Evolutionary conservation across 2,888 invertebrate genomes (phyloP).

Genomic region (Tiphia femorata): DNA sequence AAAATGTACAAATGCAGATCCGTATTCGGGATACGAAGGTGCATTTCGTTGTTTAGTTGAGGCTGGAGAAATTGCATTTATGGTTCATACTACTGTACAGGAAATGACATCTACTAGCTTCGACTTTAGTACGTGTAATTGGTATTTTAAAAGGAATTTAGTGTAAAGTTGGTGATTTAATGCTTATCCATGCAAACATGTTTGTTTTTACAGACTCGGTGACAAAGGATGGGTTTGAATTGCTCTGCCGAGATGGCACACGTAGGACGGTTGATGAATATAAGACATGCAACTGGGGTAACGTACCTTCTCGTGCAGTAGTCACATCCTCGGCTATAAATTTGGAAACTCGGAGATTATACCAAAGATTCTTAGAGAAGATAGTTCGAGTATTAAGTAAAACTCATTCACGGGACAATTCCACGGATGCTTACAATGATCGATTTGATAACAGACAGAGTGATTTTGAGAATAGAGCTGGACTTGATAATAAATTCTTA

Average conservation of each 20-base stretch:
- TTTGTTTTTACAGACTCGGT: constrained; percentile 56
- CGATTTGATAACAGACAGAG: constrained; percentile 35
- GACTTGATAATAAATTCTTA: constrained; percentile 36
- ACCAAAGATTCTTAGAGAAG: constrained; percentile 77
- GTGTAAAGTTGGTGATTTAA: no score
- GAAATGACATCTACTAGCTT: constrained; percentile 76
- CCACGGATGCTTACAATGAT: constrained; percentile 40
- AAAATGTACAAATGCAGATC: constrained; percentile 87
- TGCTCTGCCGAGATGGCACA: constrained; percentile 85
- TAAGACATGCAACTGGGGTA: constrained; percentile 87
- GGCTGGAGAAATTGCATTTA: constrained; percentile 90
- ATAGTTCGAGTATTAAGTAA: constrained; percentile 68
- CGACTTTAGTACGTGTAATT: constrained; percentile 71
- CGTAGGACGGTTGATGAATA: constrained; percentile 79
- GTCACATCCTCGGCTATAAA: constrained; percentile 87
- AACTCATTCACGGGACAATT: constrained; percentile 22
- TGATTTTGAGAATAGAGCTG: constrained; percentile 36
- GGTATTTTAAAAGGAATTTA: constrained; percentile 11
- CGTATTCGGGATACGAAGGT: constrained; percentile 92
- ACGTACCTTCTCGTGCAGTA: constrained; percentile 85
- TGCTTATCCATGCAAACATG: no score
- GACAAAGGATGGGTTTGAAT: constrained; percentile 79
- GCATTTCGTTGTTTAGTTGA: constrained; percentile 89
- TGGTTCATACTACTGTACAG: constrained; percentile 85
- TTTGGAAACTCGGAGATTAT: constrained; percentile 72